These are phyloP conservation scores for Dorcus parallelipipedus DNA, from an alignment of 2,888 invertebrate genomes.

Conservation along the genomic window DNA sequence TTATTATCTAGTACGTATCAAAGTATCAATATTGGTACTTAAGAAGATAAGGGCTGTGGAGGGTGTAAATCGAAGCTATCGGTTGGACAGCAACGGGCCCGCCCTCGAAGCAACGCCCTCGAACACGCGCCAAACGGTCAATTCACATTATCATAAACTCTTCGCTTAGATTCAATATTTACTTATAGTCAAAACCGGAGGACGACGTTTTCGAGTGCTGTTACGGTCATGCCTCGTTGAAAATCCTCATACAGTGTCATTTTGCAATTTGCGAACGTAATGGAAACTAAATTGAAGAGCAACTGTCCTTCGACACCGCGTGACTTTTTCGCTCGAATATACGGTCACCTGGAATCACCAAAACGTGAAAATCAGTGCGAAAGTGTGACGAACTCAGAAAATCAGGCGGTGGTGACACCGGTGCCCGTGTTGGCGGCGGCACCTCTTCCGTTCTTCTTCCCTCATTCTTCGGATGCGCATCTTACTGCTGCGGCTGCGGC, in stretches of 20 bases:
- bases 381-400: conserved; percentile 22
- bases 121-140: too few species aligned
- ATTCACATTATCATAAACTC: too few species aligned
- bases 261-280: not conserved
- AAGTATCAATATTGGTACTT: too few species aligned
- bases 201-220: not conserved
- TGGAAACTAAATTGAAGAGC: conserved; percentile 31
- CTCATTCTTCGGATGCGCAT: conserved; percentile 42
- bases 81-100: conserved; percentile 26
- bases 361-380: conserved; percentile 27
- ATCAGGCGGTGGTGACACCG: conserved; percentile 37
- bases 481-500: conserved; percentile 57
- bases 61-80: conserved; percentile 23
- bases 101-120: conserved; percentile 10
- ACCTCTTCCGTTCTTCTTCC: conserved; percentile 43
- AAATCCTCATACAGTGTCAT: too few species aligned
- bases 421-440: conserved; percentile 43
- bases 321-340: conserved; percentile 76
- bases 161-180: too few species aligned
- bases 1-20: too few species aligned
- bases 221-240: too few species aligned
- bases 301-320: conserved; percentile 70
- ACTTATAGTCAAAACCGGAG: not conserved
- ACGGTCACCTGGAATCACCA: conserved; percentile 66
- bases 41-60: conserved; percentile 7